A percentile compares a stretch with the other conserved stretches of the same genome.
Evolutionary conservation across 2,113 vertebrate species (phyloP).

Genomic region (Tauraco erythrolophus): DNA sequence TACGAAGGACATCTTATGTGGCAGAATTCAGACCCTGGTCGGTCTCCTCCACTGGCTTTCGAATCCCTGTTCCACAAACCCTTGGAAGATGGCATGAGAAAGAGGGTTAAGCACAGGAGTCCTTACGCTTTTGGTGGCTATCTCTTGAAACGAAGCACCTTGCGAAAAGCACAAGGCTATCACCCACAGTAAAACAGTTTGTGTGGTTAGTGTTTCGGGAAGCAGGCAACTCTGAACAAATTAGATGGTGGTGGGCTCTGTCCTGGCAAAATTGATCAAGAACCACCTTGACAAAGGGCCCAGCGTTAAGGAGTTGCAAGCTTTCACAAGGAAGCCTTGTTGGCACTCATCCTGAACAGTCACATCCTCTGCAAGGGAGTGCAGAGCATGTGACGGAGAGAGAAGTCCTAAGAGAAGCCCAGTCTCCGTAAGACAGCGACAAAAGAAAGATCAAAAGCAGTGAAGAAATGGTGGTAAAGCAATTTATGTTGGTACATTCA

Average conservation of each 20-base stretch:
- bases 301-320: not conserved
- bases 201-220: not conserved
- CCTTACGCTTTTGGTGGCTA: rapidly evolving
- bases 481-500: not conserved
- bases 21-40: not conserved
- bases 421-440: not conserved
- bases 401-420: not conserved
- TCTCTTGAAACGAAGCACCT: not conserved
- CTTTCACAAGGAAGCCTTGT: not conserved
- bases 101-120: not conserved
- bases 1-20: rapidly evolving
- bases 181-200: rapidly evolving
- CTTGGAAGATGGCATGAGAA: not conserved
- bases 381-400: not conserved
- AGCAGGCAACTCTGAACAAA: not conserved
- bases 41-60: not conserved
- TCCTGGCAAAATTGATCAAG: not conserved
- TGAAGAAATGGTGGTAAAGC: not conserved
- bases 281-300: not conserved
- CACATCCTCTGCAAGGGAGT: rapidly evolving
- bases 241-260: not conserved
- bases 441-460: not conserved
- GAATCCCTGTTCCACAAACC: not conserved
- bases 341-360: not conserved
- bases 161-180: rapidly evolving